These are phyloP conservation scores for Bemisia tabaci DNA, from an alignment of 1,140 invertebrate genomes.

Conservation along the genomic window DNA sequence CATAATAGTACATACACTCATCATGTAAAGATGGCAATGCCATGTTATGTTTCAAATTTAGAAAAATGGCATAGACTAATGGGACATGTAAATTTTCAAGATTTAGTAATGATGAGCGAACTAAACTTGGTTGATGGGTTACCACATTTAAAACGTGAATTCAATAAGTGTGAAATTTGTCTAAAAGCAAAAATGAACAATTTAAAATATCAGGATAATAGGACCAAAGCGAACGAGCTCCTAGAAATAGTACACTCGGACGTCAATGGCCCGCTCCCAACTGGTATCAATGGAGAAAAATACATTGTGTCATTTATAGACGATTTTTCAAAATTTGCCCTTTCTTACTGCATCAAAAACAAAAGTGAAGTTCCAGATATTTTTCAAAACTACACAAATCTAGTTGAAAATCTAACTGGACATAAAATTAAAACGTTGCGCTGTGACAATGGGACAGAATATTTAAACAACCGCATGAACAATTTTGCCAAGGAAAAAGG, in stretches of 20 bases:
- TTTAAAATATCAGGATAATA: not conserved
- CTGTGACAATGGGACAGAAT: conserved; percentile 19
- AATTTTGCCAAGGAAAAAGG: conserved; percentile 22
- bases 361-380: conserved; percentile 9
- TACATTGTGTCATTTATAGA: conserved; percentile 14
- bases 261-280: conserved; percentile 6
- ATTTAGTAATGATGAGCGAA: conserved; percentile 1
- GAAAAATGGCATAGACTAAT: conserved; percentile 7
- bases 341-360: conserved; percentile 10
- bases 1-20: not conserved
- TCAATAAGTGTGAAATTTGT: conserved; percentile 1
- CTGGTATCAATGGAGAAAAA: not conserved
- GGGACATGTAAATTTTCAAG: conserved; percentile 1
- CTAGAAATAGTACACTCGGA: conserved; percentile 15
- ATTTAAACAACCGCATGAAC: conserved; percentile 10
- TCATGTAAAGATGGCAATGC: too few species aligned
- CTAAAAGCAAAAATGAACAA: conserved; percentile 4
- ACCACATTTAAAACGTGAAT: not conserved
- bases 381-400: conserved; percentile 9
- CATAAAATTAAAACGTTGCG: conserved; percentile 13
- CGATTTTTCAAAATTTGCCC: conserved; percentile 12
- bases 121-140: not conserved
- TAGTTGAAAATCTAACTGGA: conserved; percentile 7
- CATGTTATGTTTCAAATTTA: not conserved
- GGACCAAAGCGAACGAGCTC: conserved; percentile 3